A percentile compares a stretch with the other conserved stretches of the same genome.
These are phyloP conservation scores for Lontra canadensis DNA, from an alignment of 2,113 vertebrate species.

Conservation along the genomic window DNA sequence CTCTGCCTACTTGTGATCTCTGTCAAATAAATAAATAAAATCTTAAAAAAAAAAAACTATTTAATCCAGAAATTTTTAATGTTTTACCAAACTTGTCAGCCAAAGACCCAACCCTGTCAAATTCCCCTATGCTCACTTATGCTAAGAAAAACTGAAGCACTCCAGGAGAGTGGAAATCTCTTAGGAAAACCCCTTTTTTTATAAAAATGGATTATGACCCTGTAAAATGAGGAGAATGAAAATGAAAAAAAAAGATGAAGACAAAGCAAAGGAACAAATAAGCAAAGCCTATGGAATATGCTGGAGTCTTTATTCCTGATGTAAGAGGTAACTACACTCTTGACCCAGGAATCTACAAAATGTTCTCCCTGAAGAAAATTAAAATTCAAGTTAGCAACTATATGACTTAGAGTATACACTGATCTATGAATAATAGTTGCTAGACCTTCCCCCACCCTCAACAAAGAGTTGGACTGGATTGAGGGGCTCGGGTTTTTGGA, in stretches of 20 bases:
- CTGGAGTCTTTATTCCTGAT: constrained; percentile 53
- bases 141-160: neutral
- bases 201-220: neutral
- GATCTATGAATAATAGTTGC: neutral
- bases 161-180: neutral
- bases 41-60: neutral
- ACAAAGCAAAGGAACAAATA: neutral
- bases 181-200: neutral
- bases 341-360: constrained; percentile 68
- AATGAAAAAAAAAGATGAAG: neutral
- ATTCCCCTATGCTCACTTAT: neutral
- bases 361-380: constrained; percentile 67
- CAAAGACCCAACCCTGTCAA: neutral
- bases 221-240: neutral
- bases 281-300: neutral
- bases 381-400: neutral
- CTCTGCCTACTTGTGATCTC: no score
- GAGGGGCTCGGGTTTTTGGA: neutral
- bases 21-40: no score
- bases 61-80: constrained; percentile 8
- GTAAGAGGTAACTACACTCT: constrained; percentile 42
- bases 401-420: neutral
- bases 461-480: neutral
- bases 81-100: neutral
- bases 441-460: neutral